These are phyloP conservation scores for Candidula unifasciata DNA, from an alignment of 2,888 invertebrate species.

Conservation along the genomic window DNA sequence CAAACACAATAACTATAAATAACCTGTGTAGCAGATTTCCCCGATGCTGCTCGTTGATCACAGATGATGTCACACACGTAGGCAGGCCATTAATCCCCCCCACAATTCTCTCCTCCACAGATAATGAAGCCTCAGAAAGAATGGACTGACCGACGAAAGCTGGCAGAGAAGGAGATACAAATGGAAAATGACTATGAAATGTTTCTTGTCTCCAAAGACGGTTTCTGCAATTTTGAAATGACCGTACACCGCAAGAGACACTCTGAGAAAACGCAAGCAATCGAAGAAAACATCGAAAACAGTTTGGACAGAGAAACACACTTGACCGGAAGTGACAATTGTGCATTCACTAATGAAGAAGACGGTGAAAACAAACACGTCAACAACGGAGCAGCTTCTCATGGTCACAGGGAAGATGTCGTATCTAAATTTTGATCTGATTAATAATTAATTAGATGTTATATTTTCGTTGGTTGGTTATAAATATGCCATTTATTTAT, in stretches of 20 bases:
- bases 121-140: conserved; percentile 2
- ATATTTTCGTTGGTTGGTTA: too few relatives aligned
- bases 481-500: too few relatives aligned
- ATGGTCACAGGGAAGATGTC: neutral
- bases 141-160: conserved; percentile 29
- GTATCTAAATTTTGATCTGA: neutral
- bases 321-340: too few relatives aligned
- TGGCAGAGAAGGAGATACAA: neutral
- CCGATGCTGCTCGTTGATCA: too few relatives aligned
- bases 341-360: neutral
- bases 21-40: too few relatives aligned
- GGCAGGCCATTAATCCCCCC: too few relatives aligned
- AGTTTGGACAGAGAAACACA: neutral
- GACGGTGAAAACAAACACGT: neutral
- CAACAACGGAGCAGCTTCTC: neutral
- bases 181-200: neutral
- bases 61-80: too few relatives aligned
- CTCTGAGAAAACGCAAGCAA: neutral
- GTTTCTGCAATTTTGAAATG: neutral
- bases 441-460: neutral
- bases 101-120: neutral
- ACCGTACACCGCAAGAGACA: neutral
- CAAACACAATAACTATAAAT: too few relatives aligned
- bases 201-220: neutral
- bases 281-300: neutral